These are phyloP conservation scores for Myotis planiceps DNA, from an alignment of 2,797 vertebrate genomes.

Conservation along the genomic window DNA sequence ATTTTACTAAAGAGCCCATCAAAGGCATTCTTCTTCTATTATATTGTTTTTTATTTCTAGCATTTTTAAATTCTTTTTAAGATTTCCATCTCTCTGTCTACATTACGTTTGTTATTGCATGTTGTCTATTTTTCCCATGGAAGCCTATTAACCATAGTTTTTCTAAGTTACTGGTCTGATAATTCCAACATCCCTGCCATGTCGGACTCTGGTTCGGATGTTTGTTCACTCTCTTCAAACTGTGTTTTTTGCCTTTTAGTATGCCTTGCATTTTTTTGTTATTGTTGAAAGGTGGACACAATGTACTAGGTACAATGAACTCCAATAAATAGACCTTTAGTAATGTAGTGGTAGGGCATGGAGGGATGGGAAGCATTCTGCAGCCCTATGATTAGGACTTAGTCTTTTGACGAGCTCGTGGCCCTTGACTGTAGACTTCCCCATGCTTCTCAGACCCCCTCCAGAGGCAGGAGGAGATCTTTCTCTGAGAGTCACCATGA, in stretches of 20 bases:
- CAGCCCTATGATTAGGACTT: neutral
- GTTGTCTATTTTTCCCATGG: neutral
- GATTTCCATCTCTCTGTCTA: neutral
- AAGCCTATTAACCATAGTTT: neutral
- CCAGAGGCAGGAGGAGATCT: neutral
- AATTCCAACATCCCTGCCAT: neutral
- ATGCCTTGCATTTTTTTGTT: neutral
- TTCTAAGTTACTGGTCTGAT: neutral
- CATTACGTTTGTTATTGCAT: neutral
- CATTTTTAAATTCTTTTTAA: neutral
- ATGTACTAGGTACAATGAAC: neutral
- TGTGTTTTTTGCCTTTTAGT: neutral
- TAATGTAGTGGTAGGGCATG: neutral
- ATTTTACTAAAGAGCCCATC: neutral
- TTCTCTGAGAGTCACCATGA: neutral
- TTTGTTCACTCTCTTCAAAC: neutral
- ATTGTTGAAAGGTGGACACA: neutral
- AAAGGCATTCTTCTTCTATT: neutral
- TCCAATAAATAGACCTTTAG: neutral
- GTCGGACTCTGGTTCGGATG: neutral
- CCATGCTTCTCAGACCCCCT: neutral
- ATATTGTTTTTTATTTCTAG: neutral
- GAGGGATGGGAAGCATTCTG: neutral
- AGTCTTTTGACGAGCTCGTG: neutral
- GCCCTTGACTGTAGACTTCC: neutral